phyloP scores from a whole-genome alignment of 2,888 invertebrate species.

The Cordylochernes scorpioides region DNA sequence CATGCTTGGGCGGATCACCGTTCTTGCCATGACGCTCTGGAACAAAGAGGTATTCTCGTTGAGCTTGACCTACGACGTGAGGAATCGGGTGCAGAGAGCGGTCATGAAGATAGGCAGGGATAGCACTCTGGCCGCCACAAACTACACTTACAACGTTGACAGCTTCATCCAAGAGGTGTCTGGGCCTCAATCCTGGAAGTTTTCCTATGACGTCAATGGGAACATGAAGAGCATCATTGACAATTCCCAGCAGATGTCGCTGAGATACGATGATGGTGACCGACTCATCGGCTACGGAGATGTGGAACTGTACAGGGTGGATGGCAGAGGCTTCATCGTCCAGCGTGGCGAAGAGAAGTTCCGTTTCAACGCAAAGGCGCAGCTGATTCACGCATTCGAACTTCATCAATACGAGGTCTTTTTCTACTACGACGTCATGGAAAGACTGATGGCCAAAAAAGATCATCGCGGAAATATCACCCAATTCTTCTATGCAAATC shows the following conservation, averaged over 20 bases:
- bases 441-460: slow-evolving; percentile 60
- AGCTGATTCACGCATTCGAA: slow-evolving; percentile 57
- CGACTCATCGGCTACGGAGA: slow-evolving; percentile 19
- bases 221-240: slow-evolving; percentile 35
- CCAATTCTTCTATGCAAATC: slow-evolving; percentile 85
- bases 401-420: slow-evolving; percentile 48
- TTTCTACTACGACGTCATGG: slow-evolving; percentile 71
- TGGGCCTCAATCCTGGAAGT: slow-evolving; percentile 74
- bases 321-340: slow-evolving; percentile 61
- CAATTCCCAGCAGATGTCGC: slow-evolving; percentile 16
- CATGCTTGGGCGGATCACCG: slow-evolving; percentile 12
- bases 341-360: slow-evolving; percentile 81
- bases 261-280: slow-evolving; percentile 21
- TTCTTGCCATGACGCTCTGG: slow-evolving; percentile 14
- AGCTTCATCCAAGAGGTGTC: slow-evolving; percentile 69
- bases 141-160: slow-evolving; percentile 84
- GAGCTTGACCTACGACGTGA: slow-evolving; percentile 20
- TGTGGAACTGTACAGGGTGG: slow-evolving; percentile 31
- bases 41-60: slow-evolving; percentile 15
- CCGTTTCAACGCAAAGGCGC: slow-evolving; percentile 74
- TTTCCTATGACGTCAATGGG: slow-evolving; percentile 68
- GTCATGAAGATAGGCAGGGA: slow-evolving; percentile 72
- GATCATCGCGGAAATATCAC: slow-evolving; percentile 80
- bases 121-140: slow-evolving; percentile 53
- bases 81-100: slow-evolving; percentile 23